A percentile compares a stretch with the other conserved stretches of the same genome.
Evolutionary conservation across 1,140 invertebrate genomes (phyloP).

Genomic region (Acyrthosiphon pisum): DNA sequence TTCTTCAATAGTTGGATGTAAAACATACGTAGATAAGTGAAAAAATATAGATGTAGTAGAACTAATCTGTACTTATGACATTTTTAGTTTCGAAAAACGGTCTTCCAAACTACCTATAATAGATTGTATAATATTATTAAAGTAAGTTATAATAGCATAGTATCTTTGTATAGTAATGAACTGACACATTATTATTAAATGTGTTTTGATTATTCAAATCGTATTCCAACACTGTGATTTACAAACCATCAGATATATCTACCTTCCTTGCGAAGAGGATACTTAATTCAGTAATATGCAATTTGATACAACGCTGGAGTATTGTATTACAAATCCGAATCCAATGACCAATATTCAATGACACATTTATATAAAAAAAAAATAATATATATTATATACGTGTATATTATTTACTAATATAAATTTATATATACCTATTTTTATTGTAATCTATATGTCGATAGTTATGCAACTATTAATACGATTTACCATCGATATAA

Average conservation of each 20-base stretch:
- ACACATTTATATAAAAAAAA: background rate
- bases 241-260: background rate
- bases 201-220: background rate
- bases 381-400: no score
- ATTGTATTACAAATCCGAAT: conserved; percentile 8
- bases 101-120: background rate
- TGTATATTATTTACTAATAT: background rate
- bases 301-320: background rate
- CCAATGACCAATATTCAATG: conserved; percentile 7
- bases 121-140: background rate
- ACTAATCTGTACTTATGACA: background rate
- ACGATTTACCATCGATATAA: background rate
- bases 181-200: background rate
- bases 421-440: background rate
- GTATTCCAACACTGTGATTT: conserved; percentile 14
- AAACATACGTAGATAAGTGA: no score
- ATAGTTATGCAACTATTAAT: background rate
- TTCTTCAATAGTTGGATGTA: background rate
- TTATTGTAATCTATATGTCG: background rate
- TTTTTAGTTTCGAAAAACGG: background rate
- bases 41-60: no score
- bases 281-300: background rate
- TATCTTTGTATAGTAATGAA: background rate
- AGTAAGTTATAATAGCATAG: background rate
- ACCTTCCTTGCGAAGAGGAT: background rate